A percentile compares a stretch with the other conserved stretches of the same genome.
phyloP scores from a whole-genome alignment of 2,888 invertebrate genomes.

The Syritta pipiens region DNA sequence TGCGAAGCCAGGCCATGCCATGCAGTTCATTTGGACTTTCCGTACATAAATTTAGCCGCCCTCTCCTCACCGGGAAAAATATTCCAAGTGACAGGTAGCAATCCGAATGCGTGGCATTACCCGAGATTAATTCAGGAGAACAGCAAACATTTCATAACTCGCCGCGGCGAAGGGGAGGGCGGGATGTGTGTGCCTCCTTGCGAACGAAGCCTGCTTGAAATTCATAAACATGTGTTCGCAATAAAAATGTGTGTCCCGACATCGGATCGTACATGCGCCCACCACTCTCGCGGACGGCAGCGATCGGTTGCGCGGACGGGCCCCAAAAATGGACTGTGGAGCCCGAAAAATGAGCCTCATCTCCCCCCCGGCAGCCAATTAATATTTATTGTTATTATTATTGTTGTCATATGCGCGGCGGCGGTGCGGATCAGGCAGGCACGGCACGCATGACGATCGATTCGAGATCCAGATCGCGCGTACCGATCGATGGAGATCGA shows the following conservation, averaged over 20 bases:
- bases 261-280: slow-evolving; percentile 63
- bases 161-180: slow-evolving; percentile 13
- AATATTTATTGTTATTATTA: slow-evolving; percentile 69
- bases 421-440: slow-evolving; percentile 61
- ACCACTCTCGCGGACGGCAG: slow-evolving; percentile 22
- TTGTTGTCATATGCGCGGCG: slow-evolving; percentile 67
- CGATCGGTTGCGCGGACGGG: slow-evolving; percentile 13
- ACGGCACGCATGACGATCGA: slow-evolving; percentile 69
- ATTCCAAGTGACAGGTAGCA: slow-evolving; percentile 55
- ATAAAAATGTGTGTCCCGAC: slow-evolving; percentile 70
- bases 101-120: slow-evolving; percentile 53
- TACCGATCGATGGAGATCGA: slow-evolving; percentile 56
- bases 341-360: slow-evolving; percentile 56
- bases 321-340: slow-evolving; percentile 57
- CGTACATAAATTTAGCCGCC: slow-evolving; percentile 53
- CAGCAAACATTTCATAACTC: slow-evolving; percentile 62
- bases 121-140: slow-evolving; percentile 61
- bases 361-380: slow-evolving; percentile 39
- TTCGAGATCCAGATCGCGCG: slow-evolving; percentile 67
- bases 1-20: slow-evolving; percentile 15
- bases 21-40: slow-evolving; percentile 59
- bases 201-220: slow-evolving; percentile 68
- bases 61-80: slow-evolving; percentile 21
- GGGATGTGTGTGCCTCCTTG: neutral
- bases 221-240: slow-evolving; percentile 72